These are phyloP conservation scores for Myzus persicae DNA, from an alignment of 1,140 invertebrate genomes.

Conservation along the genomic window DNA sequence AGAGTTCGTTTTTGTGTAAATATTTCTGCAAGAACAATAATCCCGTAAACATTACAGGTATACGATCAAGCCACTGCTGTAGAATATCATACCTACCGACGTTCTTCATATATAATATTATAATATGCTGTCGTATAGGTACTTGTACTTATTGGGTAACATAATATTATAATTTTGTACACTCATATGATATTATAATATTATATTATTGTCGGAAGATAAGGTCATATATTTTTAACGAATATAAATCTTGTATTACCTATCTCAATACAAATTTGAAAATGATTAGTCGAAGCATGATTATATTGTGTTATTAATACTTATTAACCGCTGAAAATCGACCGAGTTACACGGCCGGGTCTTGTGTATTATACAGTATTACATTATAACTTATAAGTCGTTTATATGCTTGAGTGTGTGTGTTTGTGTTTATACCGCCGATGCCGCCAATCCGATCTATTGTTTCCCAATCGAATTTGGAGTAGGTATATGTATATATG, in stretches of 20 bases:
- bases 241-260: neutral
- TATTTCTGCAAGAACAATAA: neutral
- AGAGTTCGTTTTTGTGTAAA: neutral
- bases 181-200: neutral
- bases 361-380: neutral
- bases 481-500: neutral
- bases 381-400: neutral
- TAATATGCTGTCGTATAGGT: neutral
- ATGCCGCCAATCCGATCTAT: conserved; percentile 47
- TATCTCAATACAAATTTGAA: neutral
- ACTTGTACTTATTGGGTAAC: neutral
- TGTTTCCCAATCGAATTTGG: conserved; percentile 54
- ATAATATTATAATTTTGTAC: neutral
- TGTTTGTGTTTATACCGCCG: neutral
- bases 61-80: neutral
- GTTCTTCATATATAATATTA: neutral
- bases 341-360: neutral
- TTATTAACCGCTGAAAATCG: neutral
- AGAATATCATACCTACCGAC: neutral
- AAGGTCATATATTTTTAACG: neutral
- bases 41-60: neutral
- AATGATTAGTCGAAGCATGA: neutral
- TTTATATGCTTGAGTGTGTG: neutral
- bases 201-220: neutral
- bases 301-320: neutral